phyloP scores from a whole-genome alignment of 2,888 invertebrate genomes.

The Philereme vetulata region DNA sequence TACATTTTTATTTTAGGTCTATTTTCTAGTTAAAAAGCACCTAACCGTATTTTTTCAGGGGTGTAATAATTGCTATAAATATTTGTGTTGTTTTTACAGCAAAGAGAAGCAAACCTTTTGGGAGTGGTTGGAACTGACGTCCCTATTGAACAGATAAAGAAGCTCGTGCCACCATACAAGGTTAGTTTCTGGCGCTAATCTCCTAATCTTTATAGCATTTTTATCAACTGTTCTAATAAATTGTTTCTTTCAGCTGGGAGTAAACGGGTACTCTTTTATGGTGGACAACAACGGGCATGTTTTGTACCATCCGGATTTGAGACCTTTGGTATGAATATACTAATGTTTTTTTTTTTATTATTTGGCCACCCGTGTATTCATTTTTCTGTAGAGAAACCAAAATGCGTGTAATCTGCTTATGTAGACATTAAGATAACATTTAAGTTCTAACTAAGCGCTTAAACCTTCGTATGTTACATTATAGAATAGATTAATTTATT shows the following conservation, averaged over 20 bases:
- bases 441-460: slow-evolving; percentile 21
- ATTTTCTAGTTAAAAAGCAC: too few species aligned
- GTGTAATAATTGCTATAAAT: background rate
- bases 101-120: slow-evolving; percentile 94
- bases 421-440: slow-evolving; percentile 11
- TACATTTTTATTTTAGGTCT: too few species aligned
- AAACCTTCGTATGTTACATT: slow-evolving; percentile 14
- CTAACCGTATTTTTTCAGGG: background rate
- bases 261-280: slow-evolving; percentile 98
- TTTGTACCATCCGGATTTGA: slow-evolving; percentile 96
- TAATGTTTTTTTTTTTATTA: slow-evolving; percentile 1
- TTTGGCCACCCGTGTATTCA: background rate
- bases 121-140: slow-evolving; percentile 99
- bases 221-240: background rate
- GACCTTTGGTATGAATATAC: slow-evolving; percentile 89
- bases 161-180: slow-evolving; percentile 97
- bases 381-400: slow-evolving; percentile 5
- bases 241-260: slow-evolving; percentile 89
- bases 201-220: slow-evolving; percentile 33
- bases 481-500: slow-evolving; percentile 21
- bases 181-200: slow-evolving; percentile 67
- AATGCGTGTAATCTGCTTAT: slow-evolving; percentile 17
- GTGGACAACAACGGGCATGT: slow-evolving; percentile 99
- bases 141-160: slow-evolving; percentile 96
- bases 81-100: slow-evolving; percentile 71